phyloP scores from a whole-genome alignment of 2,888 invertebrate species.

The Agrochola lota region DNA sequence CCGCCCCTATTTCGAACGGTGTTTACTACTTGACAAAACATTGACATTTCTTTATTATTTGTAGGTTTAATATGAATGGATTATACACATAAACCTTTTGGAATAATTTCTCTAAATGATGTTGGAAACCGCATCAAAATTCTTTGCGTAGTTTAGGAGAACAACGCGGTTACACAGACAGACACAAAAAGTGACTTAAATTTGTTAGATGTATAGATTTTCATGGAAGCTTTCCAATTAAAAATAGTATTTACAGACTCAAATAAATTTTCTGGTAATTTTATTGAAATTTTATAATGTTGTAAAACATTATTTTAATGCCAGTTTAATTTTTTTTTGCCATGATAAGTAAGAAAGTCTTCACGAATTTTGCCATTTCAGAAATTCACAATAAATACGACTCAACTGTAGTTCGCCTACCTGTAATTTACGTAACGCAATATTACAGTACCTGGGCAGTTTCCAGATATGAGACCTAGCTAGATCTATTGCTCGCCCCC shows the following conservation, averaged over 20 bases:
- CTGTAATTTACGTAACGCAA: neutral
- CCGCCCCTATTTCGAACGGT: neutral
- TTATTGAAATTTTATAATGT: too few relatives aligned
- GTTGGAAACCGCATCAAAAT: neutral
- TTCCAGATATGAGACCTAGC: too few relatives aligned
- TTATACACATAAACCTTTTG: too few relatives aligned
- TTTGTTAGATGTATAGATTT: neutral
- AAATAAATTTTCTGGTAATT: neutral
- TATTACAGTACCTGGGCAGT: neutral
- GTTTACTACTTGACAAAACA: neutral
- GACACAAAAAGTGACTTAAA: neutral
- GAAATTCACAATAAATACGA: neutral
- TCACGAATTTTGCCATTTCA: neutral
- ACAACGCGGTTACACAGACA: neutral
- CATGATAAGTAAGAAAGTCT: neutral
- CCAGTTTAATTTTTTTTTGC: neutral
- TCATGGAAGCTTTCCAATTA: neutral
- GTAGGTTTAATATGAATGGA: neutral
- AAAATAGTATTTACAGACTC: neutral
- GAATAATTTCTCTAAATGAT: neutral
- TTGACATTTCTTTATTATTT: neutral
- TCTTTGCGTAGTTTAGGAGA: neutral
- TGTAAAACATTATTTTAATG: neutral
- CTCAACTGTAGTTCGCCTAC: neutral
- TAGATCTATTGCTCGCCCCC: too few relatives aligned